These are phyloP conservation scores for Drosophila mayaguana DNA, from an alignment of 2,888 invertebrate species.

Conservation along the genomic window DNA sequence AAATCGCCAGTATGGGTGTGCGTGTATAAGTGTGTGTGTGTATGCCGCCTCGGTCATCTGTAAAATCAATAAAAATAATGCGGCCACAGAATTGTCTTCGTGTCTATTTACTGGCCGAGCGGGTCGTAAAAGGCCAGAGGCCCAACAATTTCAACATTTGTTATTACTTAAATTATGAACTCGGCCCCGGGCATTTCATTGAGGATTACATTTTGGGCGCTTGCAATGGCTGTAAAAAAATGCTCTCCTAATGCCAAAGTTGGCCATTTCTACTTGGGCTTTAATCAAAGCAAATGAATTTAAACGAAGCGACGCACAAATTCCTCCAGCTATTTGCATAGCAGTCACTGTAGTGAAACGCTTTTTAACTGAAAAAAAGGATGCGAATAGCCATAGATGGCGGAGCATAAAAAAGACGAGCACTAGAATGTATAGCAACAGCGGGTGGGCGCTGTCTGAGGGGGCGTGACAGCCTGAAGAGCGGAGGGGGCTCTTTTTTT, in stretches of 20 bases:
- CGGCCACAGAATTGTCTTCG: slow-evolving; percentile 54
- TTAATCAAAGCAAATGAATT: slow-evolving; percentile 80
- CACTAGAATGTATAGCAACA: slow-evolving; percentile 47
- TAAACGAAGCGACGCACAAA: slow-evolving; percentile 74
- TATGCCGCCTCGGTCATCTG: slow-evolving; percentile 15
- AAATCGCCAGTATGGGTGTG: slow-evolving; percentile 1
- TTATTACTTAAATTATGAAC: slow-evolving; percentile 71
- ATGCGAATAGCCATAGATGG: slow-evolving; percentile 57
- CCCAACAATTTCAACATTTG: slow-evolving; percentile 37
- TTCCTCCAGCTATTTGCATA: slow-evolving; percentile 77
- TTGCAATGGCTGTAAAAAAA: slow-evolving; percentile 37
- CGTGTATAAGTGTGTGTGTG: not conserved
- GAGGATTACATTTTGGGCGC: slow-evolving; percentile 10
- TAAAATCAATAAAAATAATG: slow-evolving; percentile 63
- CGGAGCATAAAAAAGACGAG: slow-evolving; percentile 41
- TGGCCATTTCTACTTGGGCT: slow-evolving; percentile 53
- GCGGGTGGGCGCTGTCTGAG: slow-evolving; percentile 3
- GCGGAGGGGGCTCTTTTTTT: not conserved
- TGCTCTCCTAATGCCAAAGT: slow-evolving; percentile 42
- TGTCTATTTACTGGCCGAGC: slow-evolving; percentile 24
- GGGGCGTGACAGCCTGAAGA: slow-evolving; percentile 6
- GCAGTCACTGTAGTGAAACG: slow-evolving; percentile 68
- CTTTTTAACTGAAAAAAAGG: slow-evolving; percentile 75
- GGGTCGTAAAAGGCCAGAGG: slow-evolving; percentile 25
- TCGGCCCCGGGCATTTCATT: slow-evolving; percentile 30